phyloP scores from a whole-genome alignment of 2,113 vertebrate genomes.

The Xenotilapia longispinis region DNA sequence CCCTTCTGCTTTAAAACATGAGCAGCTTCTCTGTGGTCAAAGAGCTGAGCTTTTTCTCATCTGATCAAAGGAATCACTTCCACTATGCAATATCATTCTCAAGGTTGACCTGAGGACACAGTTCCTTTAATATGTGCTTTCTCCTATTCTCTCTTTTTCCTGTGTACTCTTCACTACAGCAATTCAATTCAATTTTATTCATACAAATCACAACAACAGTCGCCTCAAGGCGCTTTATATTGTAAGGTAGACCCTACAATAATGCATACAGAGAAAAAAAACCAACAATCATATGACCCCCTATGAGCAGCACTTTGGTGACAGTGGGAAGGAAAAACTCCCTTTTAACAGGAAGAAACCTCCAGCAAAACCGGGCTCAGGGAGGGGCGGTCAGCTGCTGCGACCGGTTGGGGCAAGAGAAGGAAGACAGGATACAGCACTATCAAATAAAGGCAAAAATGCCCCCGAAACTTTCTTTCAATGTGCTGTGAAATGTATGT shows the following conservation, averaged over 20 bases:
- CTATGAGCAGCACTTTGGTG: neutral
- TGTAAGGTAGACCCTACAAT: neutral
- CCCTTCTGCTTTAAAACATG: neutral
- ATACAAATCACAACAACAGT: neutral
- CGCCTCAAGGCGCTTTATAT: neutral
- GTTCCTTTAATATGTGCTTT: neutral
- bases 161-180: neutral
- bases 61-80: neutral
- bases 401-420: rapidly evolving
- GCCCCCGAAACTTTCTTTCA: neutral
- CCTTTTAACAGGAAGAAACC: neutral
- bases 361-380: neutral
- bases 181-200: neutral
- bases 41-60: neutral
- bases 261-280: neutral
- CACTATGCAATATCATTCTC: neutral
- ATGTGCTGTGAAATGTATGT: neutral
- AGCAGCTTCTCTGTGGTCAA: neutral
- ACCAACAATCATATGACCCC: neutral
- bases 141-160: neutral
- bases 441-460: neutral
- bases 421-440: neutral
- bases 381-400: neutral
- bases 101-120: neutral
- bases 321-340: neutral